These are phyloP conservation scores for Nomada lathburiana DNA, from an alignment of 2,888 invertebrate species.

Conservation along the genomic window DNA sequence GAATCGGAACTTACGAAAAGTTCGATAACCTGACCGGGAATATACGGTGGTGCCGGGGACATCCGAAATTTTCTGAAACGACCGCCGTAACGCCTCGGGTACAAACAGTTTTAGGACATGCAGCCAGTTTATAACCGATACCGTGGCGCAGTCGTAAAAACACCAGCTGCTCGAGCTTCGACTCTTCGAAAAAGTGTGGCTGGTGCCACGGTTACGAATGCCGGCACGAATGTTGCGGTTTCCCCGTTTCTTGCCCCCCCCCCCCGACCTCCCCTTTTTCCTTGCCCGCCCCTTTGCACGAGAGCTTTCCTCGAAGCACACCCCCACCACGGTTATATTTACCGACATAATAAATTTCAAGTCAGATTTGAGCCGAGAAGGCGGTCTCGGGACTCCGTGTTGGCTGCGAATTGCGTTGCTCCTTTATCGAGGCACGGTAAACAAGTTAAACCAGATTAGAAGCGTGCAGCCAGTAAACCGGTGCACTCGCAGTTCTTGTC, in stretches of 20 bases:
- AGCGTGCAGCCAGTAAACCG: slow-evolving; percentile 49
- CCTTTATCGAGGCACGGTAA: slow-evolving; percentile 79
- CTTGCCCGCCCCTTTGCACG: slow-evolving; percentile 25
- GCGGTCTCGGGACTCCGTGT: slow-evolving; percentile 57
- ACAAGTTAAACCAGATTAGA: slow-evolving; percentile 81
- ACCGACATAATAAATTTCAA: slow-evolving; percentile 77
- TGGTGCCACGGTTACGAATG: slow-evolving; percentile 49
- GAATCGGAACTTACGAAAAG: slow-evolving; percentile 21
- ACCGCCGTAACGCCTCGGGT: slow-evolving; percentile 13
- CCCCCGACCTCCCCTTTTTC: not conserved
- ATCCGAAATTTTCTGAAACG: slow-evolving; percentile 40
- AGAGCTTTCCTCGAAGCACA: slow-evolving; percentile 5
- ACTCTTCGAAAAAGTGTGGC: slow-evolving; percentile 55
- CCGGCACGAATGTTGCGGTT: slow-evolving; percentile 48
- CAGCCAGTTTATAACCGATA: slow-evolving; percentile 52
- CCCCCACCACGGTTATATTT: slow-evolving; percentile 70
- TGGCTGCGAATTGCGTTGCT: slow-evolving; percentile 72
- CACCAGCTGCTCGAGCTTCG: slow-evolving; percentile 30
- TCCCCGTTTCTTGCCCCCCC: slow-evolving; percentile 25
- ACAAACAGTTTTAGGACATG: slow-evolving; percentile 33
- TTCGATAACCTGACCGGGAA: slow-evolving; percentile 37
- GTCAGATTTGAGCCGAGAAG: slow-evolving; percentile 68
- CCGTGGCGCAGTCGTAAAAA: slow-evolving; percentile 51
- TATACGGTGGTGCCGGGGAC: slow-evolving; percentile 24
- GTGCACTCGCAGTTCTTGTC: slow-evolving; percentile 24